Evolutionary conservation across 2,797 vertebrate species (phyloP).

Genomic region (Neosalanx taihuensis): DNA sequence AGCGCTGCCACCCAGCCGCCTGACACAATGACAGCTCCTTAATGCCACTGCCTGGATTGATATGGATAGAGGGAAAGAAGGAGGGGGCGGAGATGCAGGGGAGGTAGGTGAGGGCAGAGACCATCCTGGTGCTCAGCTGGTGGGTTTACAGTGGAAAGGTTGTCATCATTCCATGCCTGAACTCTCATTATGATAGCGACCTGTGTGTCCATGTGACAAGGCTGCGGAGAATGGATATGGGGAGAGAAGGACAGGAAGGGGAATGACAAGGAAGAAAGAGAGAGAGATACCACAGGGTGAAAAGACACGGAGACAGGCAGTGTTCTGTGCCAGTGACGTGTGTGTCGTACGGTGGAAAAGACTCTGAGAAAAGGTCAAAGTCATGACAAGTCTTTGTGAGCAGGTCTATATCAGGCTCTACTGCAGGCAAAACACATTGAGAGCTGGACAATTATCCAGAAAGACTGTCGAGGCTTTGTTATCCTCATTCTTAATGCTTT

Average conservation of each 20-base stretch:
- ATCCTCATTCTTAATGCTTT: slow-evolving; percentile 4
- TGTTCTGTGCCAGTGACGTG: slow-evolving; percentile 15
- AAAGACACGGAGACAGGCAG: slow-evolving; percentile 14
- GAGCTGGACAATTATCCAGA: background rate
- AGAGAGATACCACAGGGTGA: slow-evolving; percentile 1
- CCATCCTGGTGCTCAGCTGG: slow-evolving; percentile 43
- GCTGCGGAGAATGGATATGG: background rate
- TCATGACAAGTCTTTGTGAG: slow-evolving; percentile 45
- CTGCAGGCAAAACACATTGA: background rate
- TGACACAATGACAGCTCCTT: slow-evolving; percentile 50
- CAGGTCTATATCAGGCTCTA: slow-evolving; percentile 20
- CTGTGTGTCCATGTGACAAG: background rate
- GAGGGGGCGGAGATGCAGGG: slow-evolving; percentile 14
- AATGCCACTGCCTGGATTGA: slow-evolving; percentile 39
- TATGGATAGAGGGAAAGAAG: background rate
- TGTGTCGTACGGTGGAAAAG: slow-evolving; percentile 27
- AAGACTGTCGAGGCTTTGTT: slow-evolving; percentile 13
- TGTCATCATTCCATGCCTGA: background rate
- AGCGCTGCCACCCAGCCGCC: slow-evolving; percentile 28
- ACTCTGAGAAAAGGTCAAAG: slow-evolving; percentile 50
- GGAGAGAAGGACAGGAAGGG: background rate
- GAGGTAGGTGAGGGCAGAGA: slow-evolving; percentile 32
- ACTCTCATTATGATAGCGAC: slow-evolving; percentile 46
- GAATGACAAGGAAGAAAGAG: slow-evolving; percentile 1
- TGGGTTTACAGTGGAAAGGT: slow-evolving; percentile 9